Evolutionary conservation across 92 coral and sea anemone species (phyloP).

Genomic region (Muricea muricata): DNA sequence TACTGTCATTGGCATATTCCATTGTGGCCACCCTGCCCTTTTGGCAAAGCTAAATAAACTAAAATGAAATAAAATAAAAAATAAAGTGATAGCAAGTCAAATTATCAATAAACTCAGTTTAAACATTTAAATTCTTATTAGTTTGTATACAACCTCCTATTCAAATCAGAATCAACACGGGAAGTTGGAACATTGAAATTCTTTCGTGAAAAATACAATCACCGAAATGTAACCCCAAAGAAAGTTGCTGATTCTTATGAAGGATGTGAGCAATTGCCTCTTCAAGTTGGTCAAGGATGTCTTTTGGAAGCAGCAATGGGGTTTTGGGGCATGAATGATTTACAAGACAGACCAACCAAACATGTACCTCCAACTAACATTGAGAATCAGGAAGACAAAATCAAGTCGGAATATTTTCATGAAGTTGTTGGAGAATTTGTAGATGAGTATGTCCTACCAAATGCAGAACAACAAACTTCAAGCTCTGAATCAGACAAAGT

Average conservation of each 20-base stretch:
- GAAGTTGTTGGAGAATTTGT: constrained; percentile 46
- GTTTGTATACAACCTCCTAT: constrained; percentile 25
- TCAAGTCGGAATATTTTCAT: constrained; percentile 43
- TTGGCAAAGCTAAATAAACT: too few species aligned
- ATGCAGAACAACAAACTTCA: too few species aligned
- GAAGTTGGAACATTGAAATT: constrained; percentile 59
- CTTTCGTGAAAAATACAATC: constrained; percentile 60
- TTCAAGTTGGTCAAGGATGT: constrained; percentile 5
- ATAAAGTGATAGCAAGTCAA: too few species aligned
- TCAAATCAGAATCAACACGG: constrained; percentile 27
- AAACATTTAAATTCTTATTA: background rate
- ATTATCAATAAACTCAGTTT: too few species aligned
- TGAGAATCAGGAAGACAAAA: too few species aligned
- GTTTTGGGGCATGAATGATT: too few species aligned
- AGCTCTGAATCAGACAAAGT: too few species aligned
- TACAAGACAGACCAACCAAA: constrained; percentile 17
- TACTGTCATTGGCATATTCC: too few species aligned
- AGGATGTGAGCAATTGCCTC: constrained; percentile 17
- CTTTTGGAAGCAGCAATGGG: constrained; percentile 17
- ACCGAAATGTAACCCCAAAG: constrained; percentile 31
- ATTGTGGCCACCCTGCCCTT: too few species aligned
- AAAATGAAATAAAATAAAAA: too few species aligned
- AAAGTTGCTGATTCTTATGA: constrained; percentile 30
- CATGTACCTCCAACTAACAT: too few species aligned
- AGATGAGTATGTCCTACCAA: constrained; percentile 54